These are phyloP conservation scores for Neofelis nebulosa DNA, from an alignment of 2,113 vertebrate species.

Conservation along the genomic window DNA sequence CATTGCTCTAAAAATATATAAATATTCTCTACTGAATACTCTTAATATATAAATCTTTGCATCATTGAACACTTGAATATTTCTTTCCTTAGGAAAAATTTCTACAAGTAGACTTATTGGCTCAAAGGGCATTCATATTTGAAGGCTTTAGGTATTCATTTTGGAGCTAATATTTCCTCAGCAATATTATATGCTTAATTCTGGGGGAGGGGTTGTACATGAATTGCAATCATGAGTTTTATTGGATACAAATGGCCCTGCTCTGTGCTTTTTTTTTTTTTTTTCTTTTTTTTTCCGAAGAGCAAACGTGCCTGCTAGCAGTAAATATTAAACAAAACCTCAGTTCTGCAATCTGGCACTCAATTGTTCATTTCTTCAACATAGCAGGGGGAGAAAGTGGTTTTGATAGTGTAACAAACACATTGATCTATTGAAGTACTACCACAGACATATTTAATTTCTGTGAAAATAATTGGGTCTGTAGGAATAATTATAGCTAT, in stretches of 20 bases:
- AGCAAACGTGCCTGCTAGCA: constrained; percentile 13
- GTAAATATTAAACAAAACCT: constrained; percentile 61
- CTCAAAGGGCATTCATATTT: constrained; percentile 48
- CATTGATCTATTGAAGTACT: constrained; percentile 57
- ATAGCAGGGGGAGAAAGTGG: not conserved
- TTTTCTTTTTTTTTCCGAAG: not conserved
- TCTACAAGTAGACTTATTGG: constrained; percentile 30
- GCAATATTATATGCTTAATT: constrained; percentile 2
- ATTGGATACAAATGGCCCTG: not conserved
- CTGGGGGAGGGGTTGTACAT: not conserved
- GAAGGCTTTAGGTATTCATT: constrained; percentile 41
- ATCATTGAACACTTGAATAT: not conserved
- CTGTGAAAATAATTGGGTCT: constrained; percentile 68
- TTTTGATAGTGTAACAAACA: constrained; percentile 60
- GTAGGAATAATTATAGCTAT: constrained; percentile 70
- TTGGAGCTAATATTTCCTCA: constrained; percentile 48
- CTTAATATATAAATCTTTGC: constrained; percentile 15
- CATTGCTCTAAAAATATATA: constrained; percentile 8
- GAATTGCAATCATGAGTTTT: constrained; percentile 9
- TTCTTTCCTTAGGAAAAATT: constrained; percentile 45
- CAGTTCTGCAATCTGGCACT: constrained; percentile 60
- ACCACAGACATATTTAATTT: constrained; percentile 71
- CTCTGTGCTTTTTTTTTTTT: constrained; percentile 3
- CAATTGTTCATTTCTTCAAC: constrained; percentile 68
- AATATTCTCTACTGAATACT: not conserved